Evolutionary conservation across 2,888 invertebrate genomes (phyloP).

Genomic region (Athalia rosae): DNA sequence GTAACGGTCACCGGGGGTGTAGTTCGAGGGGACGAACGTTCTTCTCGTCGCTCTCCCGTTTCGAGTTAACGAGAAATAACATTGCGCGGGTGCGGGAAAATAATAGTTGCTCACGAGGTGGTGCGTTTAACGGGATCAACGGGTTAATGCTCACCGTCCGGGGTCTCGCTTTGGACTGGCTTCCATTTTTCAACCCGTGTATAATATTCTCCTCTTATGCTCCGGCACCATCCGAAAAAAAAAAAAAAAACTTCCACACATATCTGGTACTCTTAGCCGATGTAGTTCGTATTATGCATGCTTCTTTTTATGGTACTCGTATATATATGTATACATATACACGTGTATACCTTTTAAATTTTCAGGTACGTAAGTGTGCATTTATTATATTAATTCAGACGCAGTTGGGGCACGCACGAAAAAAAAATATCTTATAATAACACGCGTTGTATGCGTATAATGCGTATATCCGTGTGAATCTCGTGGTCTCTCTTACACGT

Average conservation of each 20-base stretch:
- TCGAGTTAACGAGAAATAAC: too few relatives aligned
- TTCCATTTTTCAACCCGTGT: conserved; percentile 23
- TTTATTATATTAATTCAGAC: conserved; percentile 16
- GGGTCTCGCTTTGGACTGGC: conserved; percentile 43
- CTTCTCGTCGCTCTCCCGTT: too few relatives aligned
- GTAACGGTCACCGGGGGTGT: too few relatives aligned
- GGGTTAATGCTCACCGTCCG: conserved; percentile 44
- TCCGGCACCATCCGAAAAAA: too few relatives aligned
- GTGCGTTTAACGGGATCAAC: conserved; percentile 17
- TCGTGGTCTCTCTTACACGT: not conserved
- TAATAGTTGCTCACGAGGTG: not conserved
- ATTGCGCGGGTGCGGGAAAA: too few relatives aligned
- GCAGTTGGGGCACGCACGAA: conserved; percentile 35
- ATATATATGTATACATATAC: not conserved
- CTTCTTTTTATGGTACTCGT: not conserved
- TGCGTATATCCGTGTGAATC: too few relatives aligned
- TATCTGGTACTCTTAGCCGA: not conserved
- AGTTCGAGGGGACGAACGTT: too few relatives aligned
- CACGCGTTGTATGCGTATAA: not conserved
- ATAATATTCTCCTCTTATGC: not conserved
- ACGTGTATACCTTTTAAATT: not conserved
- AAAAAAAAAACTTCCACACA: not conserved
- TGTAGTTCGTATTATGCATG: not conserved
- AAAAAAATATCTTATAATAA: not conserved
- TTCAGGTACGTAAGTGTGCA: too few relatives aligned